These are phyloP conservation scores for Cantharis flavilabris DNA, from an alignment of 2,888 invertebrate genomes.

Conservation along the genomic window DNA sequence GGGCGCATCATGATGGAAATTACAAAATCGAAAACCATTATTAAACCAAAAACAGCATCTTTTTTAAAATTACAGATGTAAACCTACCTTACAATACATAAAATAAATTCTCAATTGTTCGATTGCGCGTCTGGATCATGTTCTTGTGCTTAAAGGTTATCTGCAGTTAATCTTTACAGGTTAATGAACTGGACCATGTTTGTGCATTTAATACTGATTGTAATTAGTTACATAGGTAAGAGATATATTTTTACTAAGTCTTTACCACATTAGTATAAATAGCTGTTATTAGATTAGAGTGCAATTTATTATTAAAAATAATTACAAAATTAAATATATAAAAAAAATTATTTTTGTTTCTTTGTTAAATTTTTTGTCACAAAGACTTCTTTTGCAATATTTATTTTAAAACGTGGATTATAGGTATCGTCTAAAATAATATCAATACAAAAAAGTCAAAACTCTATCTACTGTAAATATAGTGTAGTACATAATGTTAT, in stretches of 20 bases:
- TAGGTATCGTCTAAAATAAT: not conserved
- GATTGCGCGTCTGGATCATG: slow-evolving; percentile 11
- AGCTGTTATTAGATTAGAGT: not conserved
- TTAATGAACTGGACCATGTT: slow-evolving; percentile 35
- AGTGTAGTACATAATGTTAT: not conserved
- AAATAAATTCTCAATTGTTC: not conserved
- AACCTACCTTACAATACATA: not conserved
- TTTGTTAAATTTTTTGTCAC: not conserved
- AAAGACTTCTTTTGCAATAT: not conserved
- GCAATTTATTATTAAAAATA: not conserved
- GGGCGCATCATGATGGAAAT: slow-evolving; percentile 38
- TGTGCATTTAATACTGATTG: slow-evolving; percentile 26
- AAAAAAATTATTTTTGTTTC: not conserved
- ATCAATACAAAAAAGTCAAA: not conserved
- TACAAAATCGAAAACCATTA: slow-evolving; percentile 17
- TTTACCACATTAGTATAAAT: not conserved
- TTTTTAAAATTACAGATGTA: slow-evolving; percentile 14
- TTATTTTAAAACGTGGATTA: not conserved
- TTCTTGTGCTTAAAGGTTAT: slow-evolving; percentile 9
- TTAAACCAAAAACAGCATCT: slow-evolving; percentile 10
- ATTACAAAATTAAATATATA: not conserved
- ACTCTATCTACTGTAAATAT: not conserved
- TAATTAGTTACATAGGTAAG: slow-evolving; percentile 25
- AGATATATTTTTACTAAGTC: not conserved
- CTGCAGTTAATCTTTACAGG: slow-evolving; percentile 30